Evolutionary conservation across 1,140 invertebrate genomes (phyloP).

Genomic region (Drosophila mayri): DNA sequence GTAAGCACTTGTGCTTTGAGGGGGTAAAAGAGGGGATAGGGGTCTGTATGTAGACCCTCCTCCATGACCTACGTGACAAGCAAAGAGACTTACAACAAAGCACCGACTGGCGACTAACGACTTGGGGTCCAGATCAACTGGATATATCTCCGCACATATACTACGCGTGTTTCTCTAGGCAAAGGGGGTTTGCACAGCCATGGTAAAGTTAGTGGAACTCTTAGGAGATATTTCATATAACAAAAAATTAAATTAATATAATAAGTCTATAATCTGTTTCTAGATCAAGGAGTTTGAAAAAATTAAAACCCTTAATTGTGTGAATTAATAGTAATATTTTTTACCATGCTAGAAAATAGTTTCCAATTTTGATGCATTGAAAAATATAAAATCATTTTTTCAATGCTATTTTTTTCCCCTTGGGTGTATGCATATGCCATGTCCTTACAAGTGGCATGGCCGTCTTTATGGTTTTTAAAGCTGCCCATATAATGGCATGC

Average conservation of each 20-base stretch:
- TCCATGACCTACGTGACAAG: slow-evolving; percentile 74
- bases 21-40: neutral
- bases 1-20: slow-evolving; percentile 52
- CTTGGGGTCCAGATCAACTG: slow-evolving; percentile 62
- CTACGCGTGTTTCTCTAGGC: neutral
- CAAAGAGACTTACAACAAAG: slow-evolving; percentile 50
- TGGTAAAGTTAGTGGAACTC: neutral
- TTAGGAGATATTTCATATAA: neutral
- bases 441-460: slow-evolving; percentile 31
- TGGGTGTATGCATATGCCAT: neutral
- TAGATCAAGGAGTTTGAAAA: too few species aligned
- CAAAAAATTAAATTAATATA: neutral
- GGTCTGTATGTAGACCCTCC: slow-evolving; percentile 8
- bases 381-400: neutral
- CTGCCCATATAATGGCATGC: slow-evolving; percentile 67
- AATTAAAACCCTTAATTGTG: too few species aligned
- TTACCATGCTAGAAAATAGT: too few species aligned
- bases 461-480: slow-evolving; percentile 62
- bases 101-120: slow-evolving; percentile 53
- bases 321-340: neutral
- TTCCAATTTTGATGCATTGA: too few species aligned
- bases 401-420: neutral
- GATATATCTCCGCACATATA: slow-evolving; percentile 30
- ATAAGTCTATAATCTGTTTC: too few species aligned
- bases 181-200: slow-evolving; percentile 1